These are phyloP conservation scores for Syngnathus scovelli DNA, from an alignment of 2,113 vertebrate species.

Conservation along the genomic window DNA sequence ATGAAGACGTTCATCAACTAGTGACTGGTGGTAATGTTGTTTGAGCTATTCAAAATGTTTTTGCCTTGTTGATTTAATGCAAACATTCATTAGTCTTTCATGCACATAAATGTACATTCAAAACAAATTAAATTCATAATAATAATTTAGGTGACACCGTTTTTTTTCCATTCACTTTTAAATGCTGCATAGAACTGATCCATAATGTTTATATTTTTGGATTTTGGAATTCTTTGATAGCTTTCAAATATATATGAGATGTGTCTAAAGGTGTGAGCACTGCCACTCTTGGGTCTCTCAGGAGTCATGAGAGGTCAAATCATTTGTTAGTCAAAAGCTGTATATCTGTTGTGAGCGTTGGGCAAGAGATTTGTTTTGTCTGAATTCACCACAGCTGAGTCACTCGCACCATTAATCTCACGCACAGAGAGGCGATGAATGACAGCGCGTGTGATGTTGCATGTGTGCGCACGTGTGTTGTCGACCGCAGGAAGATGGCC, in stretches of 20 bases:
- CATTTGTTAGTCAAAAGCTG: slow-evolving; percentile 33
- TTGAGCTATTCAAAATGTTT: no score
- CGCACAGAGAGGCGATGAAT: slow-evolving; percentile 36
- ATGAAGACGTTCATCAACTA: no score
- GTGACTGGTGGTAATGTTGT: no score
- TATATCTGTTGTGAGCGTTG: slow-evolving; percentile 52
- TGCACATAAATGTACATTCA: no score
- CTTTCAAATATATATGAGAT: not conserved
- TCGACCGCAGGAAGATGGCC: slow-evolving; percentile 52
- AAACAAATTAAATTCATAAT: no score
- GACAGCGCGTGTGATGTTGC: slow-evolving; percentile 30
- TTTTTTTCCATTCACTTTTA: no score
- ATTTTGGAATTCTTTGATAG: not conserved
- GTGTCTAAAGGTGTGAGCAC: not conserved
- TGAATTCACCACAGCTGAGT: slow-evolving; percentile 55
- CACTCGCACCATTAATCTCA: slow-evolving; percentile 52
- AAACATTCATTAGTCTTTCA: no score
- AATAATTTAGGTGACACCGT: no score
- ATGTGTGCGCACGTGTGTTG: slow-evolving; percentile 29
- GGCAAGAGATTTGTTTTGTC: slow-evolving; percentile 30
- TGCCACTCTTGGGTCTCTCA: slow-evolving; percentile 3
- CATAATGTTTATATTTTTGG: no score
- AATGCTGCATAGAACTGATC: no score
- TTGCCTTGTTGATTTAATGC: no score
- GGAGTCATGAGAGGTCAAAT: slow-evolving; percentile 14